A percentile compares a stretch with the other conserved stretches of the same genome.
These are phyloP conservation scores for Synanthedon andrenaeformis DNA, from an alignment of 2,888 invertebrate species.

Conservation along the genomic window DNA sequence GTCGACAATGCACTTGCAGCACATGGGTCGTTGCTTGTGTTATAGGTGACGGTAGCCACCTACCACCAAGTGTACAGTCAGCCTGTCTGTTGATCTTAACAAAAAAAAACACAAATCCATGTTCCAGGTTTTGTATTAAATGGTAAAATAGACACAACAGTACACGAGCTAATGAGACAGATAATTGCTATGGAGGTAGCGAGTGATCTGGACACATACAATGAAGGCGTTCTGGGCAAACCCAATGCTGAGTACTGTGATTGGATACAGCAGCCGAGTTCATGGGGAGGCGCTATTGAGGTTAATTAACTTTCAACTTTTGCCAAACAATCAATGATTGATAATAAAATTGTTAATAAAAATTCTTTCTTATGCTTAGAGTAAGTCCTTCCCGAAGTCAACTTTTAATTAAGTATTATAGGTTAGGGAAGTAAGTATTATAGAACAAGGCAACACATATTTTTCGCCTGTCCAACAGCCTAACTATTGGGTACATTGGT, in stretches of 20 bases:
- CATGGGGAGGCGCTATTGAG: slow-evolving; percentile 98
- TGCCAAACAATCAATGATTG: background rate
- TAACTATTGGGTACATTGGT: too few relatives aligned
- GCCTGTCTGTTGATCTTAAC: too few relatives aligned
- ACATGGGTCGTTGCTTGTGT: too few relatives aligned
- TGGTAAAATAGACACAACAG: slow-evolving; percentile 81
- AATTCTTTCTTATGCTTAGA: background rate
- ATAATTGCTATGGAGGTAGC: slow-evolving; percentile 88
- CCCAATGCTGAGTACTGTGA: slow-evolving; percentile 86
- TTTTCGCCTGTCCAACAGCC: too few relatives aligned
- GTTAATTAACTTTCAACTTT: slow-evolving; percentile 16
- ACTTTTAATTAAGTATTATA: too few relatives aligned
- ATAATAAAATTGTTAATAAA: background rate
- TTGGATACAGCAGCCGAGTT: slow-evolving; percentile 90
- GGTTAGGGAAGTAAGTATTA: too few relatives aligned
- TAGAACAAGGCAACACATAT: too few relatives aligned
- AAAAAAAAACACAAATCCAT: background rate
- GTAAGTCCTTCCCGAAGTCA: too few relatives aligned
- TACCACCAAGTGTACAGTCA: too few relatives aligned
- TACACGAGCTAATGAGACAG: slow-evolving; percentile 82
- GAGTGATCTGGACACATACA: slow-evolving; percentile 81
- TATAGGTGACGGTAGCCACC: too few relatives aligned
- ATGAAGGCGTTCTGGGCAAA: slow-evolving; percentile 87
- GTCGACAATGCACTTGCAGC: too few relatives aligned
- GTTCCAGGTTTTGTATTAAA: slow-evolving; percentile 75